phyloP scores from a whole-genome alignment of 2,888 invertebrate species.

The Fragum sueziense region DNA sequence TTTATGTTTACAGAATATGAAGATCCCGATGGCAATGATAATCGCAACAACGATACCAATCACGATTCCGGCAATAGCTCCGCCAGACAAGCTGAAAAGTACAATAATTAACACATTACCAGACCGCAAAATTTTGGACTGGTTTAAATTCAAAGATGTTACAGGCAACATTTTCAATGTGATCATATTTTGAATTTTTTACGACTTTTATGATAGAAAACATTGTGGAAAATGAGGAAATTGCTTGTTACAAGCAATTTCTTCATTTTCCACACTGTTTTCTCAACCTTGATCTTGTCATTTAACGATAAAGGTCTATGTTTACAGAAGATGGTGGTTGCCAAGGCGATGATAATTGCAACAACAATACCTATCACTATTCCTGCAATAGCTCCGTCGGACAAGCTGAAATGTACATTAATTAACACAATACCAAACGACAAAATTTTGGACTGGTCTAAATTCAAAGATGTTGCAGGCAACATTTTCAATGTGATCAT shows the following conservation, averaged over 20 bases:
- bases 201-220: neutral
- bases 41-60: conserved; percentile 30
- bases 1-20: neutral
- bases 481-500: too few species aligned
- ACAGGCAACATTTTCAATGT: too few species aligned
- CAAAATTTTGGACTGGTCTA: too few species aligned
- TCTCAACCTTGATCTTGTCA: too few species aligned
- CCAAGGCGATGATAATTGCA: neutral
- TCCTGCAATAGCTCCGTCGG: conserved; percentile 28
- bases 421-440: too few species aligned
- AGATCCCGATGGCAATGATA: neutral
- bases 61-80: conserved; percentile 36
- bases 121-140: too few species aligned
- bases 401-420: neutral
- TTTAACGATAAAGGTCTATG: too few species aligned
- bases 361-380: conserved; percentile 43
- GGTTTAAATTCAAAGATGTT: too few species aligned
- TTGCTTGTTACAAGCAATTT: neutral
- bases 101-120: too few species aligned
- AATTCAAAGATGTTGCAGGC: too few species aligned
- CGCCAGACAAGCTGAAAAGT: neutral
- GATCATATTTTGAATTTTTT: neutral
- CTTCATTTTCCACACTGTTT: too few species aligned
- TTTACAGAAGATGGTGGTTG: neutral
- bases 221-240: conserved; percentile 1